Percentiles rank a stretch among this genome's conserved stretches.
Evolutionary conservation across 2,113 vertebrate species (phyloP).

Genomic region (Pygoscelis antarcticus): DNA sequence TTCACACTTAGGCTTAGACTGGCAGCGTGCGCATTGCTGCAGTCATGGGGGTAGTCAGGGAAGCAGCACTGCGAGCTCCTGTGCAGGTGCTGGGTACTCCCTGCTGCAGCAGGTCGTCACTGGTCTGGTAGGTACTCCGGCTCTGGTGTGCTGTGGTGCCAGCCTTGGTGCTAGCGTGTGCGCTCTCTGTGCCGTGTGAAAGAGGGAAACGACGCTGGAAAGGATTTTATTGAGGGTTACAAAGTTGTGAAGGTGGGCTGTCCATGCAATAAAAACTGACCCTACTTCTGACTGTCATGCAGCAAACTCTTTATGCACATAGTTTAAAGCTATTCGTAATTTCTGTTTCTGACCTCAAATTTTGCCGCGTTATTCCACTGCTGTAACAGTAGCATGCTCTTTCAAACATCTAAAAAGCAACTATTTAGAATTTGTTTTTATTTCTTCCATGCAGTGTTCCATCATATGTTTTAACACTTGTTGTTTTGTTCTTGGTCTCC

Average conservation of each 20-base stretch:
- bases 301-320: neutral
- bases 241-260: neutral
- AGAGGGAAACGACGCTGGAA: neutral
- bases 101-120: neutral
- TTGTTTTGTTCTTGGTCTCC: neutral
- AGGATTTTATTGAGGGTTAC: neutral
- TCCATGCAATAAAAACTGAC: neutral
- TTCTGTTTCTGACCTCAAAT: neutral
- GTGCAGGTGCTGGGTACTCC: neutral
- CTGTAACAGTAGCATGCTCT: neutral
- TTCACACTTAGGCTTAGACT: neutral
- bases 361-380: neutral
- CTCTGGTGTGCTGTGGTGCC: neutral
- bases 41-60: rapidly evolving
- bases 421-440: neutral
- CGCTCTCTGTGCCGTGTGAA: neutral
- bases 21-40: rapidly evolving
- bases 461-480: neutral
- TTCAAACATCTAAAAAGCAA: neutral
- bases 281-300: neutral
- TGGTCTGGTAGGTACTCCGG: neutral
- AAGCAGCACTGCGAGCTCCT: rapidly evolving
- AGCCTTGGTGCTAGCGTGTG: rapidly evolving
- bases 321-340: neutral
- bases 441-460: neutral